Conservation (phyloP, 1,140 invertebrate genomes). For the Ctenoplectra terminalis region DNA sequence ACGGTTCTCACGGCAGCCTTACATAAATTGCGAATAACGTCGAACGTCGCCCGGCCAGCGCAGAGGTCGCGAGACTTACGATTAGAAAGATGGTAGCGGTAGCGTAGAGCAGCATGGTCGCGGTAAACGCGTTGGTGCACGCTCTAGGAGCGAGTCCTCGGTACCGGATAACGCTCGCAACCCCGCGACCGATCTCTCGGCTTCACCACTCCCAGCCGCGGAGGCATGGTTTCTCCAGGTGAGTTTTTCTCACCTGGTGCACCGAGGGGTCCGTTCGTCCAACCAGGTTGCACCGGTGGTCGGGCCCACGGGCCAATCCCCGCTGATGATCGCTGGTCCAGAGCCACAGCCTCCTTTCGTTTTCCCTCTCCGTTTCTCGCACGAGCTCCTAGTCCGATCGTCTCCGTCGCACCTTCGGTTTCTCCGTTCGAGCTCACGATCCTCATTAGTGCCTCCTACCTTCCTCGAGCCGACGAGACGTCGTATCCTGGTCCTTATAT, state of each 20-base stretch:
- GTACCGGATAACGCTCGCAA: constrained; percentile 31
- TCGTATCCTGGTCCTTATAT: constrained; percentile 68
- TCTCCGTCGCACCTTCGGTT: constrained; percentile 2
- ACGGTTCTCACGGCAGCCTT: constrained; percentile 43
- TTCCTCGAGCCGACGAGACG: constrained; percentile 49
- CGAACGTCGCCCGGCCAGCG: background rate
- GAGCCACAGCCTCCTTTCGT: constrained; percentile 73
- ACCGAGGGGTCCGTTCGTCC: constrained; percentile 67
- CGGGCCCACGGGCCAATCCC: constrained; percentile 77
- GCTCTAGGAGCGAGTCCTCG: constrained; percentile 5
- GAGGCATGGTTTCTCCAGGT: constrained; percentile 67
- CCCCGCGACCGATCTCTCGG: constrained; percentile 3
- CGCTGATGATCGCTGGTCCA: constrained; percentile 76
- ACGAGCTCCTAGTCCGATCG: background rate
- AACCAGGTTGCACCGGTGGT: constrained; percentile 73
- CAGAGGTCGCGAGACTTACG: constrained; percentile 1
- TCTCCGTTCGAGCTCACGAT: constrained; percentile 39
- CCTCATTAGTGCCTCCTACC: constrained; percentile 82
- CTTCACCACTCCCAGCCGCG: constrained; percentile 60
- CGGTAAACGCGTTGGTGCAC: constrained; percentile 5
- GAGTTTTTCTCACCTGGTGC: constrained; percentile 76
- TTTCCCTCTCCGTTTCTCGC: constrained; percentile 15
- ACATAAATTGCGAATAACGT: constrained; percentile 44
- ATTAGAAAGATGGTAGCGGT: constrained; percentile 18
- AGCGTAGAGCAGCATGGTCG: constrained; percentile 18